phyloP scores from a whole-genome alignment of 1,140 invertebrate genomes.

The Geopemphigus sp. region DNA sequence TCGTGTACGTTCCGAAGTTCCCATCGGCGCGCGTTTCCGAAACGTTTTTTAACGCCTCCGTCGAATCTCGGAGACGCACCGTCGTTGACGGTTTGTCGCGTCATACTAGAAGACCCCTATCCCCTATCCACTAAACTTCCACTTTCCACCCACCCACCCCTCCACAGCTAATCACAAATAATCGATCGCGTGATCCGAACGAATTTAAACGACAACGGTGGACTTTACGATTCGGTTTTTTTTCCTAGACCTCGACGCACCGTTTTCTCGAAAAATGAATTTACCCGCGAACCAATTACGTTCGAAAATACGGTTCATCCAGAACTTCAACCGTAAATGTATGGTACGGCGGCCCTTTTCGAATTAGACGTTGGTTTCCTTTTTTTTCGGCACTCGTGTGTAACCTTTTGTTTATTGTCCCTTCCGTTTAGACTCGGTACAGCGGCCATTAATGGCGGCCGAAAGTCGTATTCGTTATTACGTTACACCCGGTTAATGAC shows the following conservation, averaged over 20 bases:
- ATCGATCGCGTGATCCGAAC: no score
- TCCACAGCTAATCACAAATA: no score
- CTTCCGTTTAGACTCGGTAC: background rate
- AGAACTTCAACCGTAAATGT: background rate
- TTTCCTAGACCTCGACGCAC: background rate
- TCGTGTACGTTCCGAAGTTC: no score
- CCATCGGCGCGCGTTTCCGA: no score
- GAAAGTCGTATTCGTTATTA: background rate
- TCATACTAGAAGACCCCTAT: no score
- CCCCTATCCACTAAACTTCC: no score
- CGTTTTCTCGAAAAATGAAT: background rate
- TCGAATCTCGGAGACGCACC: no score
- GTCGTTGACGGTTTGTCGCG: no score
- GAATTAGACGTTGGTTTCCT: background rate
- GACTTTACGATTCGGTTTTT: background rate
- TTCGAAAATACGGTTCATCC: background rate
- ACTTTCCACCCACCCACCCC: no score
- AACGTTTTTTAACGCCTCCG: no score
- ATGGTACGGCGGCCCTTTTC: background rate
- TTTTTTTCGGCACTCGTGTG: background rate
- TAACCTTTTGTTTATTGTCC: slow-evolving; percentile 1
- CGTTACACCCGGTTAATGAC: background rate
- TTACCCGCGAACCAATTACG: background rate
- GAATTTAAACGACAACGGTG: background rate
- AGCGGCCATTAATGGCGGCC: background rate